phyloP scores from a whole-genome alignment of 1,140 invertebrate genomes.

The Cydia fagiglandana region DNA sequence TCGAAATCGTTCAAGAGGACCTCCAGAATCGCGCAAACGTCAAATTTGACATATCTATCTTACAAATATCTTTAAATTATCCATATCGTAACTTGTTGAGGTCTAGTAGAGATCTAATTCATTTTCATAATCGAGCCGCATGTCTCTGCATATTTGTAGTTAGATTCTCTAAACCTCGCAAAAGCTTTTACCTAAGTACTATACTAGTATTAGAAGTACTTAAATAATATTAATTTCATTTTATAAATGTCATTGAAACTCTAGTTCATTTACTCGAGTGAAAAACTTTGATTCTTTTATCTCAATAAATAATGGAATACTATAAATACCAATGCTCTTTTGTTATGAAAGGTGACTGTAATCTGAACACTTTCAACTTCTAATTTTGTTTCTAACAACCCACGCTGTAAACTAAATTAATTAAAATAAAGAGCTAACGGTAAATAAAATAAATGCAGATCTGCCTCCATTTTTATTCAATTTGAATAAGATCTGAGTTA shows the following conservation, averaged over 20 bases:
- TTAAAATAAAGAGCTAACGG: neutral
- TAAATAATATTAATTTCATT: neutral
- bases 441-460: neutral
- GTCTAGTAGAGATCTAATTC: too few species aligned
- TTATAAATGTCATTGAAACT: neutral
- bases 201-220: too few species aligned
- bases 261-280: neutral
- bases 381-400: neutral
- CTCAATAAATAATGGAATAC: neutral
- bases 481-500: neutral
- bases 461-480: neutral
- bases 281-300: neutral
- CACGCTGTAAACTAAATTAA: neutral
- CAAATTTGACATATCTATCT: too few species aligned
- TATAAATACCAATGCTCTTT: neutral
- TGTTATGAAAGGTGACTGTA: neutral
- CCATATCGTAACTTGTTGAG: too few species aligned
- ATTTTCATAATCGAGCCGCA: too few species aligned
- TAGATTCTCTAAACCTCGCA: neutral
- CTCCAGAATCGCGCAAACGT: too few species aligned
- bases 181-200: too few species aligned
- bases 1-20: too few species aligned
- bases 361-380: neutral
- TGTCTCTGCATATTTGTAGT: too few species aligned
- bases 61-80: too few species aligned